Percentiles rank a stretch among this genome's conserved stretches.
Conservation (phyloP, 2,113 vertebrate genomes). For the Notothenia rossii region DNA sequence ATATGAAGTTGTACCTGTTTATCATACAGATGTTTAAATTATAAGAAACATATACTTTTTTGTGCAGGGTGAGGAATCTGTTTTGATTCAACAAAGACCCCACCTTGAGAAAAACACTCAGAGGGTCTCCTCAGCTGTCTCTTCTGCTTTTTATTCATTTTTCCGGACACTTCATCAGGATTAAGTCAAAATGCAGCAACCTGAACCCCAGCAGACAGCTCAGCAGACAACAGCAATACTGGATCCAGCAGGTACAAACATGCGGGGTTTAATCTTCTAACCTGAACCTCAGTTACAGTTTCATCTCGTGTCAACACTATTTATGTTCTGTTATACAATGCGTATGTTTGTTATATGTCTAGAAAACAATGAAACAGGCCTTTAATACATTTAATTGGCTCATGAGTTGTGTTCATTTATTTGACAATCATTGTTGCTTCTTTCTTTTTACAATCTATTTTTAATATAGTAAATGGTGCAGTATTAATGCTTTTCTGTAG, state of each 20-base stretch:
- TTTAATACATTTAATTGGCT: background rate
- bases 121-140: background rate
- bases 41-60: background rate
- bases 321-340: background rate
- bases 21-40: constrained; percentile 7
- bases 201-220: constrained; percentile 53
- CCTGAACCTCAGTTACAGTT: background rate
- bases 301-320: background rate
- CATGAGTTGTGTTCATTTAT: background rate
- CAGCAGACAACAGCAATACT: constrained; percentile 48
- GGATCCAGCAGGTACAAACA: constrained; percentile 71
- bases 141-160: constrained; percentile 11
- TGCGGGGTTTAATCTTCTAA: background rate
- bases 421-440: background rate
- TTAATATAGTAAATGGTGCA: background rate
- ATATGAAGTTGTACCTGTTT: background rate
- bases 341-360: too few relatives aligned
- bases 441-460: background rate
- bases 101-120: background rate
- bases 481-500: background rate
- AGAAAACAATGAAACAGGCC: too few relatives aligned
- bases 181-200: constrained; percentile 75
- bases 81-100: constrained; percentile 22
- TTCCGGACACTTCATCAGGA: background rate
- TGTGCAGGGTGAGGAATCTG: constrained; percentile 24